phyloP scores from a whole-genome alignment of 2,113 vertebrate genomes.

The Procavia capensis region DNA sequence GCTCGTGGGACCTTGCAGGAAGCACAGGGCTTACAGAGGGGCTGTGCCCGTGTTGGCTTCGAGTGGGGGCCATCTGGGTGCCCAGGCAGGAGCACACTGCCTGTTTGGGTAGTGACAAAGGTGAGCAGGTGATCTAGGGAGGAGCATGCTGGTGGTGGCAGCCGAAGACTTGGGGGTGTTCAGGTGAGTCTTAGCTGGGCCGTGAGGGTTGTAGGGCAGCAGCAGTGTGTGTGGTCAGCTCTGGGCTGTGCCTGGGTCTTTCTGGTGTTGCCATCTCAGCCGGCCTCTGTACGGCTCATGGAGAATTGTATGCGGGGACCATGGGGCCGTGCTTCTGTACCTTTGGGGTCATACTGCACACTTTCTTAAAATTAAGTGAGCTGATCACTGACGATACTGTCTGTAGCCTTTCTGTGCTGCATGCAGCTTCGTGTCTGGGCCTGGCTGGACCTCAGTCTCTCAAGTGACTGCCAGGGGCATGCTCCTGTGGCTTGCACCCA shows the following conservation, averaged over 20 bases:
- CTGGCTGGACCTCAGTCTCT: background rate
- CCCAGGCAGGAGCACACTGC: background rate
- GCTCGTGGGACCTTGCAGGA: accelerated
- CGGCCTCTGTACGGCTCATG: background rate
- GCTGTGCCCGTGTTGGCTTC: accelerated
- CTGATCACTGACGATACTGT: background rate
- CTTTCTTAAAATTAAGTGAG: background rate
- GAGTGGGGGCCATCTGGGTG: background rate
- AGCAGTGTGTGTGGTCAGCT: accelerated
- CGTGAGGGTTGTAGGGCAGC: background rate
- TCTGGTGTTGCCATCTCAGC: accelerated
- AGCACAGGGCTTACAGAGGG: too few relatives aligned
- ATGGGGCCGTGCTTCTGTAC: background rate
- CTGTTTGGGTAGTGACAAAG: background rate
- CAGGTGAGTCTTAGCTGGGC: accelerated
- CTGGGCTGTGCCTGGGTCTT: accelerated
- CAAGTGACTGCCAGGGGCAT: background rate
- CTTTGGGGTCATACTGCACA: background rate
- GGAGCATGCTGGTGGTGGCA: background rate
- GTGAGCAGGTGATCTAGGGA: accelerated
- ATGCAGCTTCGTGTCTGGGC: too few relatives aligned
- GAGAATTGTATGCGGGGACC: background rate
- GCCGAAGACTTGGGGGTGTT: accelerated
- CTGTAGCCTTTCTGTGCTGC: too few relatives aligned
- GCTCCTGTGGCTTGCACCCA: too few relatives aligned